Evolutionary conservation across 2,113 vertebrate genomes (phyloP), one percentile per base, ranked within the genome.

Genomic region (Eleginops maclovinus): DNA sequence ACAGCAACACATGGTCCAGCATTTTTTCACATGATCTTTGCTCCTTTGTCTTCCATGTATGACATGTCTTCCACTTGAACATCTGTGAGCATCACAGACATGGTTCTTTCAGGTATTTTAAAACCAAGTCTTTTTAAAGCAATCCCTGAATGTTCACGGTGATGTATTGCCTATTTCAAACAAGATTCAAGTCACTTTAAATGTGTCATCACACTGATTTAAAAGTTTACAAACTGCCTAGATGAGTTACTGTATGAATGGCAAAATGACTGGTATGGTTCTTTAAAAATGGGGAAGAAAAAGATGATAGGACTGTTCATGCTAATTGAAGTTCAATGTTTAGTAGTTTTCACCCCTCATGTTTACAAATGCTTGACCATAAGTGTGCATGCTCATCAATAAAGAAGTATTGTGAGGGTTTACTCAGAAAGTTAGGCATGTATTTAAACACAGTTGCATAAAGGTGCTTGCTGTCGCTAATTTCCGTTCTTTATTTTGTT

Each of bases 401-500:
- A 69, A 58, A 58, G 26, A 77, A 72, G 58, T 67, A 63, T 4
- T 58, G 28, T 44, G 22, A 75, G 47, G 24, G 14, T 69, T 66
- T 43, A 72, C 40, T 79, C 22, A 69, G 26, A 79, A 75, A 64
- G 16, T 77, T 60, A 64, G 77, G 63, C 62, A 82, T 64, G 40
- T 72, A 77, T 50, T 50, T 31, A 63, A 90, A 81, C 81, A 83
- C 54, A 75, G 36, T 49, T 62, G 77, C 78, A 89, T 65, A 24
- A 70, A 72, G 31, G 31, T 81, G 79, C 64, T 83, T 74, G 54
- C 68, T 87, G 73, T 77, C 74, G 72, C 87, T 75, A 86, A 87
- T 89, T 87, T 66, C 62, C 65, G 82, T 83, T 47, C 74, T 87
- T 77, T 81, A 81, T 84, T 87, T 47, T 84, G 75, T 78, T 93